phyloP scores from a whole-genome alignment of 2,797 vertebrate species.

The Trichosurus vulpecula region DNA sequence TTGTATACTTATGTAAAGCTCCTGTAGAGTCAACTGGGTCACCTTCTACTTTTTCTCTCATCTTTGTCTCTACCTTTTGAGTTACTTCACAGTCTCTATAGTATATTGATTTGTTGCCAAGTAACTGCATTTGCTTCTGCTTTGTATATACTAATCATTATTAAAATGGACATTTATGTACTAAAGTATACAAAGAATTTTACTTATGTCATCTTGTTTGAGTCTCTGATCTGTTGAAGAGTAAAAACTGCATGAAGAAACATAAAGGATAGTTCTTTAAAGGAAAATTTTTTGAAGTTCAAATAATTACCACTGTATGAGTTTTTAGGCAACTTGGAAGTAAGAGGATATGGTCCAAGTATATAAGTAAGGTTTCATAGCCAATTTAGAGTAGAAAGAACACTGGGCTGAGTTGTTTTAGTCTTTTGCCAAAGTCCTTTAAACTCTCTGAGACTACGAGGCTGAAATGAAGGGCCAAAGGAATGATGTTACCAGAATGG shows the following conservation, averaged over 20 bases:
- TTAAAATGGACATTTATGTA: not conserved
- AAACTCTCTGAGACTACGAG: not conserved
- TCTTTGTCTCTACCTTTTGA: not conserved
- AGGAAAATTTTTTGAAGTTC: not conserved
- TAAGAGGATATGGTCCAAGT: not conserved
- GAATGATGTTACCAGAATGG: not conserved
- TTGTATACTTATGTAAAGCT: not conserved
- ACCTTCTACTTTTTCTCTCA: not conserved
- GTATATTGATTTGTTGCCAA: not conserved
- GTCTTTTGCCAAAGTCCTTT: not conserved
- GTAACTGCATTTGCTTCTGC: not conserved
- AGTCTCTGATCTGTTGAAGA: not conserved
- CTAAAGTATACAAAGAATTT: not conserved
- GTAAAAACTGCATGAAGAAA: not conserved
- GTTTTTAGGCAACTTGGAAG: conserved; percentile 3
- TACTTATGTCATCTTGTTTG: not conserved
- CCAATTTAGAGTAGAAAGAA: not conserved
- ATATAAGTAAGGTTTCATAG: not conserved
- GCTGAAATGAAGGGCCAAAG: not conserved
- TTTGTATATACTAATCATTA: not conserved
- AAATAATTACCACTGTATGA: not conserved
- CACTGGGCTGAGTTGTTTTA: not conserved
- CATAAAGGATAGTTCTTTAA: not conserved
- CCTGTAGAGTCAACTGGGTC: not conserved
- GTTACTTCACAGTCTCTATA: not conserved